Base-by-base conservation (phyloP, 2,797 vertebrate genomes). In the Lutjanus campechanus region DNA sequence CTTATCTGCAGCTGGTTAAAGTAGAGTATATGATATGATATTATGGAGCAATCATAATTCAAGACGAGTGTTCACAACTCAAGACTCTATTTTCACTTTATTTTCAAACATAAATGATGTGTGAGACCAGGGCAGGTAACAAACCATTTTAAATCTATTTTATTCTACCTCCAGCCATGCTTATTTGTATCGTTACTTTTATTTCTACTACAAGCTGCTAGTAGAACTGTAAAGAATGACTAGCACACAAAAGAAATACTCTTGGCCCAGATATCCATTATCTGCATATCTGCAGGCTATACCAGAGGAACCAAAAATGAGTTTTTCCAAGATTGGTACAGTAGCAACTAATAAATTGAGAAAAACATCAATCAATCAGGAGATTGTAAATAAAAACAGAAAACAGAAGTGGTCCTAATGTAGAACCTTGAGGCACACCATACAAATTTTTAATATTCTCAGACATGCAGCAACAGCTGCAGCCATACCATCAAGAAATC, bases 1-100 rank as follows among this genome's bases (percentile, higher is more conserved):
- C 44, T 70, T 80, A 82, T 59, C 49, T 76, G 74, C 19, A 75
- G 73, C 75, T 77, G 66, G 63, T 73, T 22, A 73, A 64, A 54
- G 68, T 29, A 67, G 49, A 74, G 7, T 36, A 22, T 29, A 51
- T n/a, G 43, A 29, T 29, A 51, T n/a, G 43, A 68, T 55, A 69
- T 40, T 40, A 56, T 50, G 16, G 50, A 71, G 54, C 10, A 22
- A 46, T 47, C 16, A 1, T 70, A 51, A 74, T 60, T 12, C 20
- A 63, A 81, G 56, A n/a, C 17, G 61, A n/a, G 20, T 76, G 67
- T 47, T 76, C 8, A 72, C 11, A 83, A 76, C n/a, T n/a, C n/a
- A 73, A 1, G 5, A 25, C 54, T 68, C 8, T 41, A 19, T 53
- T 72, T 69, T 82, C 29, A 54, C 17, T 58, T 64, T 1, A 43